Evolutionary conservation across 2,113 vertebrate genomes (phyloP).

Genomic region (Oenanthe melanoleuca): DNA sequence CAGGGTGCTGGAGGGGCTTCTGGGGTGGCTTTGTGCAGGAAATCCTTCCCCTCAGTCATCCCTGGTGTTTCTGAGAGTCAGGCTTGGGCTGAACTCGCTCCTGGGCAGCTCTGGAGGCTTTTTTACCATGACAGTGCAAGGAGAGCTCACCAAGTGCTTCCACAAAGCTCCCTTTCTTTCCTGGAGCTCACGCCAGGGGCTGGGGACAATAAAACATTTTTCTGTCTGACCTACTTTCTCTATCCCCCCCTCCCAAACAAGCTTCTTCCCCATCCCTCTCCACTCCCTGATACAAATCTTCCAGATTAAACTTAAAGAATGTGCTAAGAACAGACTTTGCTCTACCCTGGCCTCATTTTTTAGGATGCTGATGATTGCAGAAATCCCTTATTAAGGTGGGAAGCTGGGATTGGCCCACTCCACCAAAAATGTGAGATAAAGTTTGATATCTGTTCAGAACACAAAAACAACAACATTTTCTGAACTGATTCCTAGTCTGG

Average conservation of each 20-base stretch:
- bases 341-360: not conserved
- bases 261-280: not conserved
- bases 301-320: not conserved
- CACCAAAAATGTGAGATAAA: not conserved
- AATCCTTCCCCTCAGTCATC: not conserved
- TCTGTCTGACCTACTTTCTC: constrained; percentile 1
- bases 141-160: not conserved
- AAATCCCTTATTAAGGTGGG: not conserved
- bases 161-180: not conserved
- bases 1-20: not conserved
- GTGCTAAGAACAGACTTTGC: not conserved
- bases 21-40: not conserved
- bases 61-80: not conserved
- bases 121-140: not conserved
- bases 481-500: not conserved
- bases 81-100: not conserved
- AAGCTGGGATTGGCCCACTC: not conserved
- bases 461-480: not conserved
- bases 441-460: not conserved
- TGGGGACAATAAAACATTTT: not conserved
- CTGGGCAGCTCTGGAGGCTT: not conserved
- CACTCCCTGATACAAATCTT: not conserved
- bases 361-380: not conserved
- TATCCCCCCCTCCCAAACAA: not conserved
- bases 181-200: not conserved